Evolutionary conservation across 2,888 invertebrate genomes (phyloP), one percentile per base, ranked within the genome.

Genomic region (Epirrhoe tristata): DNA sequence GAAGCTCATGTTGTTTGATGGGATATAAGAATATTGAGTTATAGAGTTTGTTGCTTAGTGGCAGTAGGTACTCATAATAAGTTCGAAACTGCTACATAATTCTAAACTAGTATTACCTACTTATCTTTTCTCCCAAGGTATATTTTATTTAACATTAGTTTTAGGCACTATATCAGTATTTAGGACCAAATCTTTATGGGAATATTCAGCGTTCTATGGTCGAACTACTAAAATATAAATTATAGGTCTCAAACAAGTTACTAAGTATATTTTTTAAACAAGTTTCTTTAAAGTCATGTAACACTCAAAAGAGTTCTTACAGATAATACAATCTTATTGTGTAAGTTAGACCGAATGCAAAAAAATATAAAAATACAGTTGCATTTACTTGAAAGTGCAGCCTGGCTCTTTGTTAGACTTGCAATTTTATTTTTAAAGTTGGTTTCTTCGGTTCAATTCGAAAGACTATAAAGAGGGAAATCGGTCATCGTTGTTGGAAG

Each of bases 1-100:
- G 48, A 63, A 59, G 60, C 58, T 68, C 55, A 31, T 61, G 51
- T 64, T 66, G 62, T 69, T 61, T 62, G 48, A 58, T 54, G 52
- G 66, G 63, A 53, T 66, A 56, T 8, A 36, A 39, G 16, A 50
- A 60, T n/a, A 63, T 67, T 63, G 17, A 67, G 50, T 57, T 57
- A 59, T 58, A 12, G 12, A 12, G 39, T 12, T 4, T 4, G 12
- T 12, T 43, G 34, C 12, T 12, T 12, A 43, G 36, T 36, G 5
- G 39, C 4, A 43, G 34, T 6, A 7, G 10, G 5, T 12, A 24
- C 24, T 8, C 10, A 10, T 39, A 10, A 10, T 39, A 10, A 8
- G 8, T 39, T 39, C 10, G 10, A 39, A 39, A 39, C 4, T 43
- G 24, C 24, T 2, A 24, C 24, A 24, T 24, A 24, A 24, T 24